These are phyloP conservation scores for Deilephila elpenor DNA, from an alignment of 2,888 invertebrate species.

Conservation along the genomic window DNA sequence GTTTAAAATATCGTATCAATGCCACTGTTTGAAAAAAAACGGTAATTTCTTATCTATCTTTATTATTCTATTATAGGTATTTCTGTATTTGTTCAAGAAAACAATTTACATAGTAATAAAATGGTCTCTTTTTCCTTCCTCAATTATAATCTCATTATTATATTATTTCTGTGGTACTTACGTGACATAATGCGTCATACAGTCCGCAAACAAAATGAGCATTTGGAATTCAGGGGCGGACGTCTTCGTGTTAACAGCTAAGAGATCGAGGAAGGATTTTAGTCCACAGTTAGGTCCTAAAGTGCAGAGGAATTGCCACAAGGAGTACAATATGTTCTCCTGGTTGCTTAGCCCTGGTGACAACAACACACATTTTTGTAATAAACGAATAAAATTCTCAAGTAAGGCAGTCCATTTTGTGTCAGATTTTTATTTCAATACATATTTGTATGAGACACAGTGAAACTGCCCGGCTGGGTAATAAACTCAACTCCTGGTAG, in stretches of 20 bases:
- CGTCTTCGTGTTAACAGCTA: slow-evolving; percentile 91
- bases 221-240: slow-evolving; percentile 96
- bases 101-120: background rate
- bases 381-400: too few species aligned
- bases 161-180: slow-evolving; percentile 77
- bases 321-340: slow-evolving; percentile 93
- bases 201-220: slow-evolving; percentile 96
- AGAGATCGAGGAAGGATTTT: slow-evolving; percentile 93
- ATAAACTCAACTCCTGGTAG: too few species aligned
- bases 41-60: too few species aligned
- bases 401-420: too few species aligned
- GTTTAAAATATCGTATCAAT: too few species aligned
- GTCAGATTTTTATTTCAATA: too few species aligned
- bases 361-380: too few species aligned
- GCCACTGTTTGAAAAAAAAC: too few species aligned
- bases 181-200: slow-evolving; percentile 98
- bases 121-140: background rate
- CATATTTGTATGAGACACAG: too few species aligned
- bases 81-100: too few species aligned
- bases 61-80: too few species aligned
- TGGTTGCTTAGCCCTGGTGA: slow-evolving; percentile 95
- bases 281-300: slow-evolving; percentile 95
- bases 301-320: slow-evolving; percentile 96
- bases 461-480: too few species aligned
- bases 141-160: background rate